Evolutionary conservation across 2,113 vertebrate genomes (phyloP), one percentile per base, ranked within the genome.

Genomic region (Pimephales promelas): DNA sequence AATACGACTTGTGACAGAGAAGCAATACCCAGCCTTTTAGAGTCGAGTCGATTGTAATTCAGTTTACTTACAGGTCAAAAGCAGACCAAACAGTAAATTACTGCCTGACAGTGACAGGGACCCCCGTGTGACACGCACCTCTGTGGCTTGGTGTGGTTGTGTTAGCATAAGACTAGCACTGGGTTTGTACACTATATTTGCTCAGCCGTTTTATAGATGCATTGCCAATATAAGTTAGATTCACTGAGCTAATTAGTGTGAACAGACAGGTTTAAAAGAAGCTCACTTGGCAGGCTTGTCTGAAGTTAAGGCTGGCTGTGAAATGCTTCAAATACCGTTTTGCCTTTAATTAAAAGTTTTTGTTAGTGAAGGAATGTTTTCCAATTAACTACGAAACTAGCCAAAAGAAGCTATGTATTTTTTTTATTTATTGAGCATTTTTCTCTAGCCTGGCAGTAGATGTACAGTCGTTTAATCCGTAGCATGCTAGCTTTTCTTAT

Each of bases 341-440:
- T 54, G 47, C 14, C 43, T 68, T 18, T 77, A 77, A 77, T 68
- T 83, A 83, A 77, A 83, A 68, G 73, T 77, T 77, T 77, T 77
- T 52, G 31, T 64, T 54, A 83, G 68, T 52, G 22, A 66, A 24
- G n/a, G n/a, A 36, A 31, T 20, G 40, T 68, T 54, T 64, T 11
- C 14, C 59, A 61, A 49, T 36, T 13, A 76, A 76, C 10, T 36
- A 57, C 73, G 34, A 59, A 24, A 13, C 2, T 57, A 24, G 7
- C 49, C 52, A 3, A 59, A 11, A 43, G 34, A 43, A 68, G 9
- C 64, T 5, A 66, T 22, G 64, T 14, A 9, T 9, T 9, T 2
- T 9, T 40, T 40, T 31, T 3, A n/a, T 13, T 2, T 28, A 62
- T 62, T 7, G 28, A 62, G 59, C 18, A 3, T 10, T 36, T 66